phyloP scores from a whole-genome alignment of 2,797 vertebrate species.

The Artibeus lituratus region DNA sequence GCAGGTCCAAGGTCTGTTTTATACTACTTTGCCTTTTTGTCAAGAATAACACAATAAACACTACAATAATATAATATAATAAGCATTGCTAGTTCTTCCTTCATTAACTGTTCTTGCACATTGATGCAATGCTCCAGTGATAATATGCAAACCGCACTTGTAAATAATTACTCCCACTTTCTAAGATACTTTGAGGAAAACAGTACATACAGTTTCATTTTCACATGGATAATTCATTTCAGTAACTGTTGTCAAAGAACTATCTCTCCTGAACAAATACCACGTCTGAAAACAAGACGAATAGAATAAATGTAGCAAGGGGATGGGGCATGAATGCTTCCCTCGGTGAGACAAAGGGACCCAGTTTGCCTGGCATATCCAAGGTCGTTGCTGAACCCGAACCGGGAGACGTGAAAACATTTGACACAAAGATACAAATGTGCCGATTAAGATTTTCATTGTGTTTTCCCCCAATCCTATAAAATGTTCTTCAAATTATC shows the following conservation, averaged over 20 bases:
- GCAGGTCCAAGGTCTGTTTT: neutral
- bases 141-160: neutral
- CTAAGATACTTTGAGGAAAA: neutral
- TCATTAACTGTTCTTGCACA: neutral
- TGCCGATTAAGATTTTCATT: neutral
- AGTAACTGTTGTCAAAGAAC: neutral
- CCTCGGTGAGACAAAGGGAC: neutral
- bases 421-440: neutral
- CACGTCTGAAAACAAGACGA: neutral
- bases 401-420: neutral
- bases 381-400: neutral
- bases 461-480: neutral
- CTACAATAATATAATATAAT: neutral
- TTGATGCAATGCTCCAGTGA: neutral
- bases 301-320: neutral
- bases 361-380: neutral
- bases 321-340: neutral
- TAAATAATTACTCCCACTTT: constrained; percentile 10
- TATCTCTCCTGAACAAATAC: neutral
- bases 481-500: neutral
- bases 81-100: neutral
- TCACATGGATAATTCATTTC: neutral
- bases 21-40: neutral
- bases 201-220: neutral
- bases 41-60: neutral